Evolutionary conservation across 2,797 vertebrate genomes (phyloP).

Genomic region (Pipistrellus pipistrellus): DNA sequence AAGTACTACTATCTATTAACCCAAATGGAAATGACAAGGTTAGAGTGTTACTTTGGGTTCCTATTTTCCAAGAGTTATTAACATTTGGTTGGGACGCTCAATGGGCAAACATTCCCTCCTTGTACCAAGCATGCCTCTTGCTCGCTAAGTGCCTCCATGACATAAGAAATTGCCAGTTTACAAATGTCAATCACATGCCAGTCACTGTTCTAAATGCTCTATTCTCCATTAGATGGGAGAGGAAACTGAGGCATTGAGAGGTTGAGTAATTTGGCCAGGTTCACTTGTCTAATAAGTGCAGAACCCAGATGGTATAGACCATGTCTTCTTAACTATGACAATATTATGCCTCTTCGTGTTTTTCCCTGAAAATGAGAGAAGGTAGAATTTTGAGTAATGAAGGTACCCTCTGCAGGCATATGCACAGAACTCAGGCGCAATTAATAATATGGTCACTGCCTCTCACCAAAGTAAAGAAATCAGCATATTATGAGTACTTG

Average conservation of each 20-base stretch:
- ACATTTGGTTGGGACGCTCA: slow-evolving; percentile 14
- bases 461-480: neutral
- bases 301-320: neutral
- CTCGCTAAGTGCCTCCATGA: neutral
- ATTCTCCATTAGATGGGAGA: neutral
- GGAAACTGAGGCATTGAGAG: neutral
- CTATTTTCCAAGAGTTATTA: neutral
- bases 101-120: neutral
- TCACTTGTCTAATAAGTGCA: neutral
- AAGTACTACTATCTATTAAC: neutral
- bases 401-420: neutral
- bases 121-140: neutral
- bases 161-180: neutral
- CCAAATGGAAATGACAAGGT: neutral
- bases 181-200: neutral
- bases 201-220: neutral
- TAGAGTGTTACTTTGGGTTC: neutral
- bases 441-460: neutral
- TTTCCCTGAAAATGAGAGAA: neutral
- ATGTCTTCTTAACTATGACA: neutral
- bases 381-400: neutral
- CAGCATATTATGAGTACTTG: neutral
- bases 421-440: neutral
- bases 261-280: neutral
- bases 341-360: neutral